Evolutionary conservation across 2,888 invertebrate species (phyloP).

Genomic region (Zaprionus bogoriensis): DNA sequence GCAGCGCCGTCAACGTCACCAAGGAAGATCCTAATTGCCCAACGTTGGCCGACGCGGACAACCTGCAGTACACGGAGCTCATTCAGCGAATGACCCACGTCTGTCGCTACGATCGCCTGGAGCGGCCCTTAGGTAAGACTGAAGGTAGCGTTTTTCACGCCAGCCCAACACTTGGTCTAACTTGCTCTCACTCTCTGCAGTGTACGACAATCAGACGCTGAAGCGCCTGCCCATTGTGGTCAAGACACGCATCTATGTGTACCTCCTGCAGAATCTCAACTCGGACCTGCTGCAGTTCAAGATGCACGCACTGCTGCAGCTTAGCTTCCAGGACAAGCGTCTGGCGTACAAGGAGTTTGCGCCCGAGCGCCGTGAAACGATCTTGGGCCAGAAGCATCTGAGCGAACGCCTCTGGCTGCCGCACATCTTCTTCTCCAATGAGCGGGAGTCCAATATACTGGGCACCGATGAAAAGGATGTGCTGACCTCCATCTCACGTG

Average conservation of each 20-base stretch:
- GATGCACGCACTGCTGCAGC: constrained; percentile 72
- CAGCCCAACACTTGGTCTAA: no score
- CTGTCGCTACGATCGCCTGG: constrained; percentile 81
- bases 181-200: no score
- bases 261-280: constrained; percentile 78
- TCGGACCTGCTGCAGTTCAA: constrained; percentile 79
- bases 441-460: constrained; percentile 77
- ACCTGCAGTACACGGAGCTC: constrained; percentile 79
- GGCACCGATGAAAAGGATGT: constrained; percentile 80
- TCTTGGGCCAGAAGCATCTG: constrained; percentile 78
- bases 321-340: constrained; percentile 73
- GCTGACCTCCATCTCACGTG: constrained; percentile 75
- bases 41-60: constrained; percentile 73
- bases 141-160: no score
- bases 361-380: constrained; percentile 68
- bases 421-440: constrained; percentile 79
- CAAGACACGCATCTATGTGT: constrained; percentile 77
- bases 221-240: constrained; percentile 74
- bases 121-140: constrained; percentile 77
- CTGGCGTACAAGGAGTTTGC: constrained; percentile 69
- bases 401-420: constrained; percentile 80
- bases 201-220: constrained; percentile 35
- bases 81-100: constrained; percentile 81
- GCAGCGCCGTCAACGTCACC: constrained; percentile 40
- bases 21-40: constrained; percentile 75